phyloP scores from a whole-genome alignment of 2,113 vertebrate species.

The Poecilia latipinna region DNA sequence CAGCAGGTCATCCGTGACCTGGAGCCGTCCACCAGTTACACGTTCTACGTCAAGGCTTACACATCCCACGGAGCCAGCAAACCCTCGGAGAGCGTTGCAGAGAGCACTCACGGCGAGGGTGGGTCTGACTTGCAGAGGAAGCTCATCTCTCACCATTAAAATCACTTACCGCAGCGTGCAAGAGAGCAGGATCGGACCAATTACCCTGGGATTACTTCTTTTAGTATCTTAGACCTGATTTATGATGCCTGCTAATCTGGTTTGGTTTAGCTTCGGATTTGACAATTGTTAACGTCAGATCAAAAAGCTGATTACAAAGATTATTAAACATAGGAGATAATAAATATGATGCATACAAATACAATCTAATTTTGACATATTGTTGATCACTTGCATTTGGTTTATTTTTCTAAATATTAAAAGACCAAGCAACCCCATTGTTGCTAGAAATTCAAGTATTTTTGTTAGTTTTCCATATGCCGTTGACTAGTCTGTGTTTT shows the following conservation, averaged over 20 bases:
- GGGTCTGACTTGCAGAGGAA: conserved; percentile 51
- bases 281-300: neutral
- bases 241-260: neutral
- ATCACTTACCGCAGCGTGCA: neutral
- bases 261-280: neutral
- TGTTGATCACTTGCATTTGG: neutral
- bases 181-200: neutral
- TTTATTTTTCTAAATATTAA: no score
- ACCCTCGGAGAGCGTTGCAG: conserved; percentile 84
- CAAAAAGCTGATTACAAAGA: neutral
- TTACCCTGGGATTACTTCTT: neutral
- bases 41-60: conserved; percentile 98
- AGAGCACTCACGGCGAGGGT: conserved; percentile 95
- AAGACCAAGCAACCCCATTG: no score
- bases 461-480: neutral
- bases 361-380: neutral
- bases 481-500: neutral
- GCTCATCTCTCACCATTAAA: neutral
- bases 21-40: conserved; percentile 94
- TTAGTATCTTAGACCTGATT: neutral
- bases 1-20: conserved; percentile 93
- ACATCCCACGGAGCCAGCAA: conserved; percentile 95
- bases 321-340: neutral
- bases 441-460: neutral
- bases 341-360: neutral